Conservation (phyloP, 2,888 invertebrate species). For the Strigamia transsilvanica region DNA sequence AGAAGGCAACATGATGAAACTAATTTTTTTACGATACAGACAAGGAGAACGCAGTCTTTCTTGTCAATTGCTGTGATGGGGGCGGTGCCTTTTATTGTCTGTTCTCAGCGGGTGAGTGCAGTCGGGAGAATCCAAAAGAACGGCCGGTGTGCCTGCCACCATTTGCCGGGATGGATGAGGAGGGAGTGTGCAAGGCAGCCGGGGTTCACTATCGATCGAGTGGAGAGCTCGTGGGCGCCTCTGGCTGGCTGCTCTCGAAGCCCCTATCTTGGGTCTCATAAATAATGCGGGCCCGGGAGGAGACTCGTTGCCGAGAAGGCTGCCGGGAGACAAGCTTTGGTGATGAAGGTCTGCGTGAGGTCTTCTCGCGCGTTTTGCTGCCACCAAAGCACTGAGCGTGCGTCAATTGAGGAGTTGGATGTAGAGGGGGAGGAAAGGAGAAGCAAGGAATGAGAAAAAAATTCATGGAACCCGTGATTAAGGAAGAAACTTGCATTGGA, state of each 20-base stretch:
- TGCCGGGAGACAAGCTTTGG: slow-evolving; percentile 49
- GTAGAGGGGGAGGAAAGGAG: slow-evolving; percentile 45
- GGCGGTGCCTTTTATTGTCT: slow-evolving; percentile 49
- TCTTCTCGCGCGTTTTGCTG: slow-evolving; percentile 51
- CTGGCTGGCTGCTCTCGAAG: slow-evolving; percentile 45
- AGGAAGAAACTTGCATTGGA: slow-evolving; percentile 52
- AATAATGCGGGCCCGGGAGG: slow-evolving; percentile 53
- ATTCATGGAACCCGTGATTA: slow-evolving; percentile 52
- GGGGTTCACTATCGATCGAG: slow-evolving; percentile 52
- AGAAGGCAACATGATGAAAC: slow-evolving; percentile 39
- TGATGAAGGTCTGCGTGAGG: slow-evolving; percentile 53
- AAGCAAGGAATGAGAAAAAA: slow-evolving; percentile 50
- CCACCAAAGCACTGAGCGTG: slow-evolving; percentile 50
- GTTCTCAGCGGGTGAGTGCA: slow-evolving; percentile 44
- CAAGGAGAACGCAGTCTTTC: slow-evolving; percentile 41
- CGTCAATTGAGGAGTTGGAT: slow-evolving; percentile 40
- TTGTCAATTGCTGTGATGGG: slow-evolving; percentile 42
- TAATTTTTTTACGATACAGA: slow-evolving; percentile 44
- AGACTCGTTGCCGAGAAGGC: slow-evolving; percentile 45
- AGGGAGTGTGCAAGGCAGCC: slow-evolving; percentile 47
- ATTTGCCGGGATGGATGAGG: slow-evolving; percentile 49
- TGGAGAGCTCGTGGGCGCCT: slow-evolving; percentile 50
- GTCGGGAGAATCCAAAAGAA: slow-evolving; percentile 33
- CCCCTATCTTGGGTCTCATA: slow-evolving; percentile 52
- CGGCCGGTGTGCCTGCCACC: slow-evolving; percentile 47